These are phyloP conservation scores for Tetrapedia diversipes DNA, from an alignment of 2,888 invertebrate genomes.

Conservation along the genomic window DNA sequence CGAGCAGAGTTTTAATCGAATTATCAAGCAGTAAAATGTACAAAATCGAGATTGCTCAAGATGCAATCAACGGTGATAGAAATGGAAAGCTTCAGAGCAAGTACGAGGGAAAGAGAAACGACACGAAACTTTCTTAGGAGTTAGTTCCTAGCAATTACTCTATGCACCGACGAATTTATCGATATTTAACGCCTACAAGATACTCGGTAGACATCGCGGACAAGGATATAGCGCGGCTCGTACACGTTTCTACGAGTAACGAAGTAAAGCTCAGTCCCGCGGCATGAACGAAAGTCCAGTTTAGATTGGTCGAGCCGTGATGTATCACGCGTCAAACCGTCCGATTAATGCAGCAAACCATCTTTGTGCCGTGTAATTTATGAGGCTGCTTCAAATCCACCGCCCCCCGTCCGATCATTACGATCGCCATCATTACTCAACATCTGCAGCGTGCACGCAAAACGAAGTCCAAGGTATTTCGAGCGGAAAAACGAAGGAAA, in stretches of 20 bases:
- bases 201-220: neutral
- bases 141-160: too few relatives aligned
- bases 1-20: too few relatives aligned
- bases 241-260: neutral
- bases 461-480: neutral
- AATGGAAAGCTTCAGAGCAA: too few relatives aligned
- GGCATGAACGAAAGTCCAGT: slow-evolving; percentile 20
- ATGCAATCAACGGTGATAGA: too few relatives aligned
- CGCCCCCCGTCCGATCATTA: slow-evolving; percentile 15
- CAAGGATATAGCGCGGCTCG: neutral
- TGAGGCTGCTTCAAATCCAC: slow-evolving; percentile 21
- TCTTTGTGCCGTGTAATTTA: slow-evolving; percentile 21
- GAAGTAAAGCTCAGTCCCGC: neutral
- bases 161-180: too few relatives aligned
- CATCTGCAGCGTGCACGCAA: neutral
- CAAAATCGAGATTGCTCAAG: too few relatives aligned
- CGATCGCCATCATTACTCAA: slow-evolving; percentile 21
- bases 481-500: neutral
- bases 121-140: too few relatives aligned
- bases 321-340: slow-evolving; percentile 21
- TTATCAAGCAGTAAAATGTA: too few relatives aligned
- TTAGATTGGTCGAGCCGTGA: slow-evolving; percentile 2
- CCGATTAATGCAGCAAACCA: slow-evolving; percentile 23
- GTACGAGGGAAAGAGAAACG: too few relatives aligned
- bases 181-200: too few relatives aligned